A percentile compares a stretch with the other conserved stretches of the same genome.
Evolutionary conservation across 2,113 vertebrate genomes (phyloP).

Genomic region (Trogon melanurus): DNA sequence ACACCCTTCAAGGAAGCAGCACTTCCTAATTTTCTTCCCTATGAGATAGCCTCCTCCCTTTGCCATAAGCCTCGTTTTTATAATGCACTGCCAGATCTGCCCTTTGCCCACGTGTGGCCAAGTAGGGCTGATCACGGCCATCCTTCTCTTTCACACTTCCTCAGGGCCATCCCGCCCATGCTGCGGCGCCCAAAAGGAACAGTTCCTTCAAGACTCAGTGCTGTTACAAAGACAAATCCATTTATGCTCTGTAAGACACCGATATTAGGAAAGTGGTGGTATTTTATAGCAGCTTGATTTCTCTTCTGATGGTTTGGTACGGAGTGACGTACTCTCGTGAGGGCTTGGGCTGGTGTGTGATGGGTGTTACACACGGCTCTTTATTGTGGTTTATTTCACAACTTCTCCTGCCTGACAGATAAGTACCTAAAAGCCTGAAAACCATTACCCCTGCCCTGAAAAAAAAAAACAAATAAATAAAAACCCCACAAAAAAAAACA

Average conservation of each 20-base stretch:
- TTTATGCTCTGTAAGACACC: background rate
- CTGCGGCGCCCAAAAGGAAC: background rate
- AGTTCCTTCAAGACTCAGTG: background rate
- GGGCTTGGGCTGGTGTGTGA: background rate
- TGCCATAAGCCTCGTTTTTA: constrained; percentile 8
- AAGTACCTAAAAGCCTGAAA: background rate
- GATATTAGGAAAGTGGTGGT: background rate
- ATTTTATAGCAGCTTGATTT: background rate
- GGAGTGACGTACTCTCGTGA: background rate
- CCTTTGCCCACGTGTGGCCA: background rate
- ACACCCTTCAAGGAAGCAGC: constrained; percentile 56
- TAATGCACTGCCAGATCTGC: background rate
- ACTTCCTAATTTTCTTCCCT: constrained; percentile 45
- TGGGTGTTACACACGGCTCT: background rate
- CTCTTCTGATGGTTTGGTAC: background rate
- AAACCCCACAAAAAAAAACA: background rate
- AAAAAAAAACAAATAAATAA: background rate
- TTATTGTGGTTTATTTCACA: constrained; percentile 16
- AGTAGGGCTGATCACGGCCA: background rate
- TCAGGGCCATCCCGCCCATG: background rate
- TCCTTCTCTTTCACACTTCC: background rate
- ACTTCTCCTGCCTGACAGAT: background rate
- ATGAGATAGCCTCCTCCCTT: constrained; percentile 12
- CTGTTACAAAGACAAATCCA: background rate
- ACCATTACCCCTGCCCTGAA: background rate